Percentiles rank a stretch among this genome's conserved stretches.
Conservation (phyloP, 92 coral and sea anemone genomes). For the Palythoa caribaeorum region DNA sequence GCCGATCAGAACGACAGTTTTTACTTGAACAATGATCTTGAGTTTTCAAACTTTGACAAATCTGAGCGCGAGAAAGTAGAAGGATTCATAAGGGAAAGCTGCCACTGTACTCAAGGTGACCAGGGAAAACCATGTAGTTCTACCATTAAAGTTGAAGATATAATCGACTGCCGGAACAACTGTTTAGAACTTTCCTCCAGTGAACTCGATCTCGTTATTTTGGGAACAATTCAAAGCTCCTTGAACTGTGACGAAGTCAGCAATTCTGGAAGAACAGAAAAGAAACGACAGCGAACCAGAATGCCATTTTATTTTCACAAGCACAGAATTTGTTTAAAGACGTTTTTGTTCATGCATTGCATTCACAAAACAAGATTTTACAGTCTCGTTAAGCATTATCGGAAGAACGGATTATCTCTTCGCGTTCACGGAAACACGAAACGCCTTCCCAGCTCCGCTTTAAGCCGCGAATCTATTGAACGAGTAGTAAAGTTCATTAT, state of each 20-base stretch:
- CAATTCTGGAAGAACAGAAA: conserved; percentile 54
- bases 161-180: conserved; percentile 55
- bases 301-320: conserved; percentile 46
- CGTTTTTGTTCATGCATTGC: conserved; percentile 60
- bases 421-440: conserved; percentile 55
- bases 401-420: conserved; percentile 44
- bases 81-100: conserved; percentile 34
- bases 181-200: conserved; percentile 63
- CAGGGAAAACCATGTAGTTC: conserved; percentile 47
- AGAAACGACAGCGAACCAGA: conserved; percentile 50
- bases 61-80: conserved; percentile 53
- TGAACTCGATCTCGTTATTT: conserved; percentile 60
- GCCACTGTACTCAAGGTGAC: conserved; percentile 47
- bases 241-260: conserved; percentile 48
- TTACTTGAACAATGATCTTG: conserved; percentile 40
- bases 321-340: conserved; percentile 58
- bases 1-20: conserved; percentile 25
- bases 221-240: conserved; percentile 59
- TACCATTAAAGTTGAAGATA: conserved; percentile 45
- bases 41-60: conserved; percentile 44
- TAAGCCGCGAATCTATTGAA: conserved; percentile 32
- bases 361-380: conserved; percentile 52
- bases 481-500: conserved; percentile 50
- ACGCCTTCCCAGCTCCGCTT: conserved; percentile 60
- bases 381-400: conserved; percentile 57